Conservation (phyloP, 2,113 vertebrate genomes). For the Elgaria multicarinata region DNA sequence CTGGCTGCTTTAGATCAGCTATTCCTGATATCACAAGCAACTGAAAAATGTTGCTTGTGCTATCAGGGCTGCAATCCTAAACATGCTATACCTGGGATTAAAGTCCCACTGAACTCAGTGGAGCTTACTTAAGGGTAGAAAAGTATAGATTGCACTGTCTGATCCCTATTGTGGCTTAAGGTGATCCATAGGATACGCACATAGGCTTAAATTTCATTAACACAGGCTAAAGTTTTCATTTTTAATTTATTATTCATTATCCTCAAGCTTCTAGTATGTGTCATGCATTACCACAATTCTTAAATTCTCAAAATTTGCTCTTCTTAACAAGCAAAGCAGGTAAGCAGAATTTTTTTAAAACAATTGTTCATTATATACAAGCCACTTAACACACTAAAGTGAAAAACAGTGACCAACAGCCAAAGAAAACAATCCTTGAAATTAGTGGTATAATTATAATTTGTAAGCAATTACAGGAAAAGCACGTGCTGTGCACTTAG, state of each 20-base stretch:
- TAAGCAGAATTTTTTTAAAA: neutral
- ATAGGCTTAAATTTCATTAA: conserved; percentile 31
- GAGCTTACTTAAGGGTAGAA: neutral
- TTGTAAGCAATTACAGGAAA: neutral
- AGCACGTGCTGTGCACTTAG: neutral
- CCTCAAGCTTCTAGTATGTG: conserved; percentile 38
- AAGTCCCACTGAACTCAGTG: neutral
- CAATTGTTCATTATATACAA: neutral
- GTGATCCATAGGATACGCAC: neutral
- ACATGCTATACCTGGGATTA: neutral
- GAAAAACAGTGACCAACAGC: neutral
- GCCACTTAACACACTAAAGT: neutral
- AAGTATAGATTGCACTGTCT: neutral
- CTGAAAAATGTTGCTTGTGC: too few species aligned
- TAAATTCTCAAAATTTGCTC: conserved; percentile 5
- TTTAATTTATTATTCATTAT: conserved; percentile 30
- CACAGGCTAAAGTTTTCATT: conserved; percentile 46
- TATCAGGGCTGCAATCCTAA: neutral
- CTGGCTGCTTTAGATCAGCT: conserved; percentile 31
- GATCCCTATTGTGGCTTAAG: neutral
- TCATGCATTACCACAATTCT: neutral
- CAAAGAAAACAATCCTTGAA: neutral
- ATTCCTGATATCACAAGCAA: neutral
- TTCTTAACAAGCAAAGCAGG: conserved; percentile 10
- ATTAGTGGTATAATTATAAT: neutral